phyloP scores from a whole-genome alignment of 2,113 vertebrate genomes.

The Phrynosoma blainvillii region DNA sequence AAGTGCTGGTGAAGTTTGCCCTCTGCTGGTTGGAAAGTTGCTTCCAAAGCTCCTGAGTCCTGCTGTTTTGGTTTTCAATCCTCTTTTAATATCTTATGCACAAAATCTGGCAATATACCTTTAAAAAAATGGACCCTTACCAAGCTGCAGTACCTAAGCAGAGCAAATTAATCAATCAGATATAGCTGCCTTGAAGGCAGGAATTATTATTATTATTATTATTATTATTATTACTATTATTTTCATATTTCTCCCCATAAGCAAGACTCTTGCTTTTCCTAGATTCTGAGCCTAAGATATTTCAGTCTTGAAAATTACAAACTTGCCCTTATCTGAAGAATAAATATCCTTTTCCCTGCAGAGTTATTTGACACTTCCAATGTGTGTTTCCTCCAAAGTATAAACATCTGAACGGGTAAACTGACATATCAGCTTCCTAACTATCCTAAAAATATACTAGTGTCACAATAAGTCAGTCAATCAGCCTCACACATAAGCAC shows the following conservation, averaged over 20 bases:
- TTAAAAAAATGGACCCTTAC: neutral
- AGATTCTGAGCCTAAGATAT: too few species aligned
- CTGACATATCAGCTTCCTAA: neutral
- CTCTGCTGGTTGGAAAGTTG: conserved; percentile 14
- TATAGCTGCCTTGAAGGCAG: neutral
- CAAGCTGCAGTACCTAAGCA: neutral
- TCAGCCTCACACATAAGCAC: too few species aligned
- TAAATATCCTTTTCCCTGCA: neutral
- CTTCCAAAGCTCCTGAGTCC: neutral
- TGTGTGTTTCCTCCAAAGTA: neutral
- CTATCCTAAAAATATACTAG: too few species aligned
- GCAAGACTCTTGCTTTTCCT: too few species aligned
- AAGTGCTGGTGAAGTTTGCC: conserved; percentile 17
- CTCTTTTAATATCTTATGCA: rapidly evolving
- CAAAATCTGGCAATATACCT: rapidly evolving
- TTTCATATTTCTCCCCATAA: too few species aligned
- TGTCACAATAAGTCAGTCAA: too few species aligned
- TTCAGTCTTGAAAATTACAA: neutral
- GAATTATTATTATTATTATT: too few species aligned
- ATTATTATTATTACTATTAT: too few species aligned
- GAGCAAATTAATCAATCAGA: neutral
- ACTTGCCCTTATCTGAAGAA: neutral
- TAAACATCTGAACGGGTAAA: neutral
- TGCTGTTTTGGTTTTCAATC: neutral
- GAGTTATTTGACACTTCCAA: neutral